Percentiles rank a stretch among this genome's conserved stretches.
Evolutionary conservation across 2,888 invertebrate genomes (phyloP).

Genomic region (Seira musarum): DNA sequence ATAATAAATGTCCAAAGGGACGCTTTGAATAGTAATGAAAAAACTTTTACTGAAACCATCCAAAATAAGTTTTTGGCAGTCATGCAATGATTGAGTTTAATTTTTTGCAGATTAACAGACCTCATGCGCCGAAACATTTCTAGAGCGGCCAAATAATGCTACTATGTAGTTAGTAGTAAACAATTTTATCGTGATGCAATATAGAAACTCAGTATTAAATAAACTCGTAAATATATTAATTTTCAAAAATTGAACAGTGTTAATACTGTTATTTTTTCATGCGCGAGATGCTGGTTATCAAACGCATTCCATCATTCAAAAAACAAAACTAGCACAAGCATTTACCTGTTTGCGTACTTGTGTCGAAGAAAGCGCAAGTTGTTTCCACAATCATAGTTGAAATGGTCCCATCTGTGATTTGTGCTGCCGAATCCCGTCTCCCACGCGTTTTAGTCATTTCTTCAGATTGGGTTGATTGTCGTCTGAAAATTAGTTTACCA

Average conservation of each 20-base stretch:
- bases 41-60: too few relatives aligned
- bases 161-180: too few relatives aligned
- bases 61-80: too few relatives aligned
- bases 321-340: constrained; percentile 16
- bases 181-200: not conserved
- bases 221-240: not conserved
- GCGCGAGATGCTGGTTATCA: not conserved
- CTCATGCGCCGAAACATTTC: not conserved
- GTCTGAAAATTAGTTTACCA: constrained; percentile 74
- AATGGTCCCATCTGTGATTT: constrained; percentile 92
- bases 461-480: constrained; percentile 92
- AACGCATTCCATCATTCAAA: not conserved
- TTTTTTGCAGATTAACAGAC: too few relatives aligned
- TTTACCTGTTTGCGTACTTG: constrained; percentile 94
- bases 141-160: too few relatives aligned
- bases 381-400: constrained; percentile 95
- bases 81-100: too few relatives aligned
- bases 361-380: constrained; percentile 92
- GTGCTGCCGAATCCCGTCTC: constrained; percentile 87
- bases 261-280: not conserved
- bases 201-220: not conserved
- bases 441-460: constrained; percentile 78
- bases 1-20: too few relatives aligned
- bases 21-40: too few relatives aligned
- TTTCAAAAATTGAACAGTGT: not conserved